Percentiles rank a stretch among this genome's conserved stretches.
Evolutionary conservation across 2,113 vertebrate species (phyloP).

Genomic region (Cyrtonyx montezumae): DNA sequence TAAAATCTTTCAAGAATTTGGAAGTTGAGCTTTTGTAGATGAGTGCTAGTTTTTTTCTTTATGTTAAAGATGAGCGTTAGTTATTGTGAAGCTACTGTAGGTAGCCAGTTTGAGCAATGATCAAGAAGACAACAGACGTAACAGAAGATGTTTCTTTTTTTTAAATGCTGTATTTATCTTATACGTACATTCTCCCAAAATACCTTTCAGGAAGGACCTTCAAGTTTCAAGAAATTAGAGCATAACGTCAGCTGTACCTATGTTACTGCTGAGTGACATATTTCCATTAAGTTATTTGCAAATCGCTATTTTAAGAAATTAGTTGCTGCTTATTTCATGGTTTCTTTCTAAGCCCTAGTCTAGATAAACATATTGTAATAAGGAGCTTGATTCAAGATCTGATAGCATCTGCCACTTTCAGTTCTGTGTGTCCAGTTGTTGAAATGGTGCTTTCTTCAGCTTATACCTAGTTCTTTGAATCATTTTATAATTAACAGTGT

Average conservation of each 20-base stretch:
- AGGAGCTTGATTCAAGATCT: neutral
- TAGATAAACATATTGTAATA: constrained; percentile 13
- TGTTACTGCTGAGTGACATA: neutral
- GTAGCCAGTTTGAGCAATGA: neutral
- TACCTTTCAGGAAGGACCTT: neutral
- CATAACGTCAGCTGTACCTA: neutral
- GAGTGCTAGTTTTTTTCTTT: neutral
- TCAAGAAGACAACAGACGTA: neutral
- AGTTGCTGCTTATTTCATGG: neutral
- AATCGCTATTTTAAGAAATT: neutral
- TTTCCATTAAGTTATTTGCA: neutral
- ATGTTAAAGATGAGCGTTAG: neutral
- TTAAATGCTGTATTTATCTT: neutral
- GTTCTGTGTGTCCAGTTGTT: neutral
- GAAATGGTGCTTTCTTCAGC: neutral
- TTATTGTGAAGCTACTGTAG: neutral
- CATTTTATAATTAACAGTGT: neutral
- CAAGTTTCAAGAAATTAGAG: neutral
- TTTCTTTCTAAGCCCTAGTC: neutral
- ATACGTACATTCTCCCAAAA: neutral
- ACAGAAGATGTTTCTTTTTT: neutral
- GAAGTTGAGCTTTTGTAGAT: neutral
- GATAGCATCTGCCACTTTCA: neutral
- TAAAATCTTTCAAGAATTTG: neutral
- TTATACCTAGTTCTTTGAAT: neutral